phyloP scores from a whole-genome alignment of 2,888 invertebrate genomes.

The Aradus depressus region DNA sequence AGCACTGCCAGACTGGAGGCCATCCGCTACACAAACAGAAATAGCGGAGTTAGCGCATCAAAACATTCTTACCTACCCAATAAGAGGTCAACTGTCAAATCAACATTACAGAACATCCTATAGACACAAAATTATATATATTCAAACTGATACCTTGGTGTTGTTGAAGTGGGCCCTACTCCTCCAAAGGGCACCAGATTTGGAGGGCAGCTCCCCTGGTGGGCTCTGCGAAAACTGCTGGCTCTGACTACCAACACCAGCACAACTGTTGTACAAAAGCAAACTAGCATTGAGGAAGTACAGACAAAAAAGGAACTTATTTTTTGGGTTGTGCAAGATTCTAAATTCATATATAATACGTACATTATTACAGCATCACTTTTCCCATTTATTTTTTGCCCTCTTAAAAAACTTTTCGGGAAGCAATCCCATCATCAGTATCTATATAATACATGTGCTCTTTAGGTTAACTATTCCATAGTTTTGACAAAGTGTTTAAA shows the following conservation, averaged over 20 bases:
- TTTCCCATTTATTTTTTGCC: no score
- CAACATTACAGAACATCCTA: neutral
- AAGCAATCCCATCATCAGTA: no score
- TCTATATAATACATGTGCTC: no score
- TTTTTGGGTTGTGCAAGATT: no score
- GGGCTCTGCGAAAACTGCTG: neutral
- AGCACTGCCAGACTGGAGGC: constrained; percentile 45
- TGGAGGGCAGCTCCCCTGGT: constrained; percentile 7
- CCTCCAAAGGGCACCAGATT: constrained; percentile 16
- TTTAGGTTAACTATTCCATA: no score
- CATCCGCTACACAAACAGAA: constrained; percentile 29
- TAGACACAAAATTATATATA: neutral
- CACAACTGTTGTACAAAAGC: no score
- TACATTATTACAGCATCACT: no score
- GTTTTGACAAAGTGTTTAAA: no score
- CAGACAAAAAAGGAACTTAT: no score
- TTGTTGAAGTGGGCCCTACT: constrained; percentile 18
- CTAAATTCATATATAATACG: no score
- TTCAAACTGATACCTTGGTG: constrained; percentile 14
- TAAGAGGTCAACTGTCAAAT: neutral
- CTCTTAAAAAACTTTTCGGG: no score
- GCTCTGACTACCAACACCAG: constrained; percentile 4
- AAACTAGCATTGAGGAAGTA: no score
- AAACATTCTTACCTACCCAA: neutral
- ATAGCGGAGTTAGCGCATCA: neutral